phyloP scores from a whole-genome alignment of 2,113 vertebrate genomes.

The Chionomys nivalis region DNA sequence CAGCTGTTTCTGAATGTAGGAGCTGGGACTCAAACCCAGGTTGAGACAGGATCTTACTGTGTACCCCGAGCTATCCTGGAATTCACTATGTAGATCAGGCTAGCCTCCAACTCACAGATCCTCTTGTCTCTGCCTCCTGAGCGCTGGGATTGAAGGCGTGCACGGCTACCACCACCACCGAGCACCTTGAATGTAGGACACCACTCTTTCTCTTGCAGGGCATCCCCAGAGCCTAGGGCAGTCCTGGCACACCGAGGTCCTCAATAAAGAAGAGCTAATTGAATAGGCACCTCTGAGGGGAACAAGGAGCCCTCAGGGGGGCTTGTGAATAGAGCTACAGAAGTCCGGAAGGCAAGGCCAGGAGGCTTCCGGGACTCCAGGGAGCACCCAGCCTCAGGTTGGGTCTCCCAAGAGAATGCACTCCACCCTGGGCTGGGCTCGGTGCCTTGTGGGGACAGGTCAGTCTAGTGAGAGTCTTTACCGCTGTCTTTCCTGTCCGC shows the following conservation, averaged over 20 bases:
- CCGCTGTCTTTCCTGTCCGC: background rate
- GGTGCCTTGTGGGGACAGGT: conserved; percentile 2
- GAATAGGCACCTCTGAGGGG: rapidly evolving
- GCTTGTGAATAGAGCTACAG: background rate
- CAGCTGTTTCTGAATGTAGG: background rate
- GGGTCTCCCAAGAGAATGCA: background rate
- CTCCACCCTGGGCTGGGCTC: conserved; percentile 31
- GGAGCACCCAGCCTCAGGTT: background rate
- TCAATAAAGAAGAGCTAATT: rapidly evolving
- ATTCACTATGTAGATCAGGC: background rate
- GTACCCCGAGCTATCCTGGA: background rate
- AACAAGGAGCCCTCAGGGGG: background rate
- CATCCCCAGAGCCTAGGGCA: background rate
- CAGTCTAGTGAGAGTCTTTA: background rate
- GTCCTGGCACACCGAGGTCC: background rate
- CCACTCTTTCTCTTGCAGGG: rapidly evolving
- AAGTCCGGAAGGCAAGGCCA: rapidly evolving
- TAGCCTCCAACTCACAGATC: background rate
- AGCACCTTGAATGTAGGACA: background rate
- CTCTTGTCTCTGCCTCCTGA: background rate
- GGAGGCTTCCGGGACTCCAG: background rate
- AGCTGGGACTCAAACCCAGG: background rate
- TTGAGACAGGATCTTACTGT: background rate
- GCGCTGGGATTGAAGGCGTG: background rate
- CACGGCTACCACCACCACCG: too few relatives aligned